Conservation (phyloP, 1,140 invertebrate species). For the Meteorus sp. region DNA sequence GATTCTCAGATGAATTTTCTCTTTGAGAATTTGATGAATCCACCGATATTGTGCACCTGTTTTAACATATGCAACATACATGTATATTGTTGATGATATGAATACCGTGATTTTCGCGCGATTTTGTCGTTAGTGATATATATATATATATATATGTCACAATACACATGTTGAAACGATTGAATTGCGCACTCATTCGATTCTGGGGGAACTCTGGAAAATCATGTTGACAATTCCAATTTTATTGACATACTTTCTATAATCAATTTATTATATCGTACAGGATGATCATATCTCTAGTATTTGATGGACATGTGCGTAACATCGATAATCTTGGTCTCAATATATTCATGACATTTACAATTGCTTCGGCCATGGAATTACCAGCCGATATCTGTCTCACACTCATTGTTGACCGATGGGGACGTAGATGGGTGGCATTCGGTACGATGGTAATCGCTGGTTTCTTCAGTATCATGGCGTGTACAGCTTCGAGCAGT, state of each 20-base stretch:
- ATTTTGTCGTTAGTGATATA: no score
- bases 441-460: slow-evolving; percentile 77
- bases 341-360: slow-evolving; percentile 82
- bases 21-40: not conserved
- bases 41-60: not conserved
- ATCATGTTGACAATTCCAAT: not conserved
- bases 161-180: no score
- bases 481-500: slow-evolving; percentile 71
- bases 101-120: no score
- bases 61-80: no score
- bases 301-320: slow-evolving; percentile 84
- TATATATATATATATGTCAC: no score
- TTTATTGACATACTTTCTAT: not conserved
- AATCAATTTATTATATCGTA: slow-evolving; percentile 13
- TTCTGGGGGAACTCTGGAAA: no score
- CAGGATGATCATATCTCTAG: slow-evolving; percentile 81
- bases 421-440: slow-evolving; percentile 82
- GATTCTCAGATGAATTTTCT: not conserved
- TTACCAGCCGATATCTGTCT: slow-evolving; percentile 82
- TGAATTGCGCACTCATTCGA: no score
- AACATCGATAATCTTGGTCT: slow-evolving; percentile 79
- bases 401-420: slow-evolving; percentile 76
- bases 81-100: no score
- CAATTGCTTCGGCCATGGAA: slow-evolving; percentile 79
- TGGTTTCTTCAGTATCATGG: slow-evolving; percentile 78